Conservation (phyloP, 2,797 vertebrate species). For the Enteromius mattozi region DNA sequence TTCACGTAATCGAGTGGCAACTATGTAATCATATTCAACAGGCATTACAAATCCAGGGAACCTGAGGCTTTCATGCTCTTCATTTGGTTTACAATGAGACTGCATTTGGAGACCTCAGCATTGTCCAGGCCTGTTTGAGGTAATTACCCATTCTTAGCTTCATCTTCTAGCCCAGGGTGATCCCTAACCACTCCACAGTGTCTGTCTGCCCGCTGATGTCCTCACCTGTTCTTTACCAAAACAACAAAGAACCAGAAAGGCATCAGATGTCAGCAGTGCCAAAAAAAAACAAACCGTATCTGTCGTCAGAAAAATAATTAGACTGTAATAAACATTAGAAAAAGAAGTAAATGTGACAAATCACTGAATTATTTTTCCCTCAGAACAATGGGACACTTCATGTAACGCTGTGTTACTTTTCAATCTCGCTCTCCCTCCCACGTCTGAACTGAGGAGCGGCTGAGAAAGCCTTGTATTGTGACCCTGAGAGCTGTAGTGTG, state of each 20-base stretch:
- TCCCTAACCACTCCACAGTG: constrained; percentile 23
- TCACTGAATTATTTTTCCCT: constrained; percentile 24
- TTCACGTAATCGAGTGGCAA: constrained; percentile 36
- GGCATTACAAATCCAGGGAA: constrained; percentile 28
- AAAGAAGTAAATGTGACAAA: constrained; percentile 37
- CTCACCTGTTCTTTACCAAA: constrained; percentile 64
- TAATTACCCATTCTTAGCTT: constrained; percentile 45
- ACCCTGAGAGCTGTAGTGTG: constrained; percentile 34
- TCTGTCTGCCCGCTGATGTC: constrained; percentile 27
- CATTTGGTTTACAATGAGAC: constrained; percentile 33
- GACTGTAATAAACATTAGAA: constrained; percentile 21
- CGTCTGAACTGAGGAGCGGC: constrained; percentile 44
- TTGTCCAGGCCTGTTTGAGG: constrained; percentile 37
- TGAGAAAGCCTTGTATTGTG: constrained; percentile 55
- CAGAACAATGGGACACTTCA: constrained; percentile 54
- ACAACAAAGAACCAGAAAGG: constrained; percentile 52
- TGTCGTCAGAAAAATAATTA: constrained; percentile 45
- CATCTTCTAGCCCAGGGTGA: constrained; percentile 31
- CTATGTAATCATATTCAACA: constrained; percentile 27
- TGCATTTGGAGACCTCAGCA: constrained; percentile 7
- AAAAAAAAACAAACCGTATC: constrained; percentile 34
- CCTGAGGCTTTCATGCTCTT: constrained; percentile 16
- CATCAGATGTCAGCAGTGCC: constrained; percentile 60
- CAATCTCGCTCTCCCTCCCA: constrained; percentile 54
- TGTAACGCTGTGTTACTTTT: constrained; percentile 52